These are phyloP conservation scores for Furcula furcula DNA, from an alignment of 2,888 invertebrate genomes.

Conservation along the genomic window DNA sequence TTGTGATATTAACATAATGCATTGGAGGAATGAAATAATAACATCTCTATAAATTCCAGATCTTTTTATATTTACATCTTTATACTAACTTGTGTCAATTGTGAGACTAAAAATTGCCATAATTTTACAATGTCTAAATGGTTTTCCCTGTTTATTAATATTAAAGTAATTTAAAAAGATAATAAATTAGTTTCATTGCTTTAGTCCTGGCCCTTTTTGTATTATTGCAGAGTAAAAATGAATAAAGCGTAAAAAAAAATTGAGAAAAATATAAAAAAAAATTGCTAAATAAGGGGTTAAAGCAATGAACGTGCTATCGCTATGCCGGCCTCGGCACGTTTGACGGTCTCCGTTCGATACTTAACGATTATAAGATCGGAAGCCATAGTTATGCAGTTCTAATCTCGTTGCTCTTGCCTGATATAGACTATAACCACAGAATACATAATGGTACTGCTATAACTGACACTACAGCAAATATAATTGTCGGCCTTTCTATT, in stretches of 20 bases:
- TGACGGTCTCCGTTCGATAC: conserved; percentile 15
- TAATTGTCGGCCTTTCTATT: too few relatives aligned
- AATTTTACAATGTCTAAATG: conserved; percentile 26
- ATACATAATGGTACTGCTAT: too few relatives aligned
- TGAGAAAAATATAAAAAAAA: too few relatives aligned
- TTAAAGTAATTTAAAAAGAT: conserved; percentile 53
- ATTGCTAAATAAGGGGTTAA: conserved; percentile 59
- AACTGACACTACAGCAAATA: too few relatives aligned
- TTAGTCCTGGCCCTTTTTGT: conserved; percentile 58
- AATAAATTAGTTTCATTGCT: conserved; percentile 72
- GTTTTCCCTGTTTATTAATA: conserved; percentile 41
- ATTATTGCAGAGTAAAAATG: conserved; percentile 15
- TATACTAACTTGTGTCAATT: conserved; percentile 23
- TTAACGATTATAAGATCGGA: conserved; percentile 31
- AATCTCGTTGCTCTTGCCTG: conserved; percentile 41
- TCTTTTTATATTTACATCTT: conserved; percentile 16
- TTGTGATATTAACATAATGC: conserved; percentile 34
- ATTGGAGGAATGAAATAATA: conserved; percentile 13
- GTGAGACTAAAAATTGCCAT: conserved; percentile 20
- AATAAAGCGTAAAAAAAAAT: too few relatives aligned
- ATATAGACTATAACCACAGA: too few relatives aligned
- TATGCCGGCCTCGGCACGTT: conserved; percentile 12
- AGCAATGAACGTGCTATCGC: conserved; percentile 66
- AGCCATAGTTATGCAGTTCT: conserved; percentile 35
- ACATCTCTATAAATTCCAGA: conserved; percentile 10